Evolutionary conservation across 2,113 vertebrate genomes (phyloP).

Genomic region (Pitta sordida): DNA sequence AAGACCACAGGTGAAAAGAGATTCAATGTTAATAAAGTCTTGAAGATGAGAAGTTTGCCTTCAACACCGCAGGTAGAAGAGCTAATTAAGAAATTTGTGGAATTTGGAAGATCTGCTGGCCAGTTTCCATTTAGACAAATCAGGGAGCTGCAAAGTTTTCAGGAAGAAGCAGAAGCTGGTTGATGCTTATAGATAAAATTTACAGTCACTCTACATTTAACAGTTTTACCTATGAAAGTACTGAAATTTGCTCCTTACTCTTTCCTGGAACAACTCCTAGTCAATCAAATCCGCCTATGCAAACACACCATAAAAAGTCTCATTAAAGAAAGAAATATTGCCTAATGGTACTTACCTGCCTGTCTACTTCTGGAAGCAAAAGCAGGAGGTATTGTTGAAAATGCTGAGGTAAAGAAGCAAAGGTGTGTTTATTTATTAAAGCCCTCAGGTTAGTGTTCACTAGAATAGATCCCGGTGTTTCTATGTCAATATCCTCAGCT

Average conservation of each 20-base stretch:
- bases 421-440: conserved; percentile 88
- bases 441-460: conserved; percentile 89
- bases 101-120: neutral
- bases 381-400: conserved; percentile 87
- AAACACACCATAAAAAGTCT: neutral
- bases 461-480: conserved; percentile 87
- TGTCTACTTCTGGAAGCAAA: conserved; percentile 86
- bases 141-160: neutral
- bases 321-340: conserved; percentile 6
- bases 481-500: conserved; percentile 89
- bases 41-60: neutral
- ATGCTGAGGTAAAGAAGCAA: conserved; percentile 86
- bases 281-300: neutral
- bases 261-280: neutral
- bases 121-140: neutral
- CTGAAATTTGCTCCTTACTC: neutral
- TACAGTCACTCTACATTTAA: neutral
- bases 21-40: neutral
- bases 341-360: conserved; percentile 77
- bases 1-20: neutral
- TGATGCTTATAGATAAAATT: neutral
- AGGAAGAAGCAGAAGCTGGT: neutral
- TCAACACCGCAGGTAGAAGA: neutral
- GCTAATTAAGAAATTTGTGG: neutral
- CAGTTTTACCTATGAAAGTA: neutral